phyloP scores from a whole-genome alignment of 2,888 invertebrate species.

The Mythimna loreyi region DNA sequence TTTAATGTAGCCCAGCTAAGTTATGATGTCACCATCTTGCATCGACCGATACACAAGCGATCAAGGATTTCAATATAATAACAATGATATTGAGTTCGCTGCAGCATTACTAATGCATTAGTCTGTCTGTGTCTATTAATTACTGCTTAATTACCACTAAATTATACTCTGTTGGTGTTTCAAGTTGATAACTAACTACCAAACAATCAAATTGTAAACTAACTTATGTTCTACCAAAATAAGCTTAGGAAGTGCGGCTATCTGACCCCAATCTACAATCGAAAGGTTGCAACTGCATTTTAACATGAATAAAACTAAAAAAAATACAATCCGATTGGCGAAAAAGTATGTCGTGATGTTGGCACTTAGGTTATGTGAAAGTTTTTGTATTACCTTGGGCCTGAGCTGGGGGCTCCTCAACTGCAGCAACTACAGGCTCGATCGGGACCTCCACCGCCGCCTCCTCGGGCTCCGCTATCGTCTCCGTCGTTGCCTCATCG shows the following conservation, averaged over 20 bases:
- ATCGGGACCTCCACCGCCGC: conserved; percentile 64
- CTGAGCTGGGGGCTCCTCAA: conserved; percentile 64
- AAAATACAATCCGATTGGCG: conserved; percentile 58
- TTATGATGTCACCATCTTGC: conserved; percentile 50
- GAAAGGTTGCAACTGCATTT: conserved; percentile 33
- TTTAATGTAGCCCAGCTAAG: conserved; percentile 12
- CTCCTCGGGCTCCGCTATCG: conserved; percentile 69
- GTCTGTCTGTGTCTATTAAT: conserved; percentile 29
- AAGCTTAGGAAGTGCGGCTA: conserved; percentile 17
- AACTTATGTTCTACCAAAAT: conserved; percentile 1
- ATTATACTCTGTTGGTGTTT: conserved; percentile 26
- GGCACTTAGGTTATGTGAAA: conserved; percentile 83
- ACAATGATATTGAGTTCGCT: conserved; percentile 34
- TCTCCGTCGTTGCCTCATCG: conserved; percentile 73
- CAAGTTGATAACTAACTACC: conserved; percentile 19
- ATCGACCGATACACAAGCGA: conserved; percentile 12
- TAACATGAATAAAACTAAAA: conserved; percentile 51
- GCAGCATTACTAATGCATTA: conserved; percentile 41
- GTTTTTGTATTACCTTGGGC: conserved; percentile 74
- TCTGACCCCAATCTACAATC: conserved; percentile 41
- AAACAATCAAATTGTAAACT: conserved; percentile 4
- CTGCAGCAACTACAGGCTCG: conserved; percentile 64
- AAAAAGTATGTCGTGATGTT: conserved; percentile 78
- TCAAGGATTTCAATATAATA: conserved; percentile 18
- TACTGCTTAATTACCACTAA: conserved; percentile 37